phyloP scores from a whole-genome alignment of 2,888 invertebrate genomes.

The Drosophila nr. fundita region DNA sequence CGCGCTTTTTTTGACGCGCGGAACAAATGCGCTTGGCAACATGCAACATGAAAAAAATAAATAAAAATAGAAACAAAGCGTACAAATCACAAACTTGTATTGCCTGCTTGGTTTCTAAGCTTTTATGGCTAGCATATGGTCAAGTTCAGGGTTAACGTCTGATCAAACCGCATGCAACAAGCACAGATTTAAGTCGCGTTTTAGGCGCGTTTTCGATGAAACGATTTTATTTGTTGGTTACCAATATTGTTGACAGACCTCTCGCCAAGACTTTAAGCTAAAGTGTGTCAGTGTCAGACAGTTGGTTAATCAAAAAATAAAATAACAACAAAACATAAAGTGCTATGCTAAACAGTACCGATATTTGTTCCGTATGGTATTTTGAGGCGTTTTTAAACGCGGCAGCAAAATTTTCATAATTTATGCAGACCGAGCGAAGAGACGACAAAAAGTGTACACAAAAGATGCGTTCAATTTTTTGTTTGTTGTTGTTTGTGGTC shows the following conservation, averaged over 20 bases:
- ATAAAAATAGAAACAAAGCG: neutral
- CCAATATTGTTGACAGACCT: slow-evolving; percentile 21
- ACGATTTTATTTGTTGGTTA: slow-evolving; percentile 4
- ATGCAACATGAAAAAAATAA: slow-evolving; percentile 12
- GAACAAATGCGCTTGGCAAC: slow-evolving; percentile 11
- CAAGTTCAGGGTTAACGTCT: slow-evolving; percentile 68
- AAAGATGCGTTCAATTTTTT: slow-evolving; percentile 27
- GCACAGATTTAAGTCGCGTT: slow-evolving; percentile 14
- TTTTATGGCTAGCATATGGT: slow-evolving; percentile 48
- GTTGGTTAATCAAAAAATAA: slow-evolving; percentile 48
- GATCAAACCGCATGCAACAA: slow-evolving; percentile 28
- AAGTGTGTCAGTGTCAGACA: slow-evolving; percentile 70
- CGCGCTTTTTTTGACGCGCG: slow-evolving; percentile 31
- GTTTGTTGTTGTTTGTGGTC: slow-evolving; percentile 1
- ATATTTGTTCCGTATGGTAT: slow-evolving; percentile 49
- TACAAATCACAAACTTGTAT: slow-evolving; percentile 30
- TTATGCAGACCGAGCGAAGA: slow-evolving; percentile 50
- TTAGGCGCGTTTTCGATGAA: slow-evolving; percentile 21
- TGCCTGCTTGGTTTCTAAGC: slow-evolving; percentile 34
- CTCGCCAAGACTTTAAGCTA: slow-evolving; percentile 40
- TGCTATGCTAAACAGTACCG: slow-evolving; percentile 68
- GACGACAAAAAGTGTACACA: slow-evolving; percentile 25
- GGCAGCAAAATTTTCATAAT: slow-evolving; percentile 51
- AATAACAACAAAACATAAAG: slow-evolving; percentile 51
- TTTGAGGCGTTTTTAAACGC: slow-evolving; percentile 36